Evolutionary conservation across 2,888 invertebrate species (phyloP).

Genomic region (Blastobasis lacticolella): DNA sequence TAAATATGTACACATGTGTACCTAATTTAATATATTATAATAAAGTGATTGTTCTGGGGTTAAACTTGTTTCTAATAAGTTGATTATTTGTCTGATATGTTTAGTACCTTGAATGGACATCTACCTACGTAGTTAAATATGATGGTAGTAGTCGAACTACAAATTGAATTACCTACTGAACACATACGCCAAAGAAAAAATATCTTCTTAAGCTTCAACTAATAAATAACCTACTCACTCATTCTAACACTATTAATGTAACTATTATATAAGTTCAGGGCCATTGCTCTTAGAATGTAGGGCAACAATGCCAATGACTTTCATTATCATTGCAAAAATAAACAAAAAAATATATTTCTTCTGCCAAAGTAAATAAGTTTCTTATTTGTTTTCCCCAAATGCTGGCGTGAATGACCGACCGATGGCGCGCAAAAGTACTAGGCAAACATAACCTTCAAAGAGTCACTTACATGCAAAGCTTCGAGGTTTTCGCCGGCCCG

Average conservation of each 20-base stretch:
- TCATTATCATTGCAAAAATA: constrained; percentile 22
- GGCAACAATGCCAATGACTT: constrained; percentile 32
- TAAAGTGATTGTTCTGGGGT: too few relatives aligned
- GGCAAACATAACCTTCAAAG: constrained; percentile 26
- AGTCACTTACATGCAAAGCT: constrained; percentile 61
- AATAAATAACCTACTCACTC: too few relatives aligned
- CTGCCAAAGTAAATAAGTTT: constrained; percentile 3
- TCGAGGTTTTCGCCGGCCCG: constrained; percentile 65
- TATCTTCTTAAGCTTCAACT: too few relatives aligned
- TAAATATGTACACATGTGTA: too few relatives aligned
- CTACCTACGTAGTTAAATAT: too few relatives aligned
- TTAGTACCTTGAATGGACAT: too few relatives aligned
- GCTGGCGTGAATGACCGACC: constrained; percentile 27
- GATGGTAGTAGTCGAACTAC: too few relatives aligned
- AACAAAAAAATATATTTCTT: constrained; percentile 10
- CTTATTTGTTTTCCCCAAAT: constrained; percentile 16
- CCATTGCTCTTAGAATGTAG: constrained; percentile 16
- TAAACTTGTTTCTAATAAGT: too few relatives aligned
- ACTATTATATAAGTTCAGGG: constrained; percentile 50
- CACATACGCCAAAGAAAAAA: too few relatives aligned
- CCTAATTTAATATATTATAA: too few relatives aligned
- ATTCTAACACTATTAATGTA: background rate
- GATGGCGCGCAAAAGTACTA: constrained; percentile 33
- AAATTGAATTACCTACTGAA: too few relatives aligned
- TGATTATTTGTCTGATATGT: too few relatives aligned